Conservation (phyloP, 2,113 vertebrate genomes). For the Polyodon spathula region DNA sequence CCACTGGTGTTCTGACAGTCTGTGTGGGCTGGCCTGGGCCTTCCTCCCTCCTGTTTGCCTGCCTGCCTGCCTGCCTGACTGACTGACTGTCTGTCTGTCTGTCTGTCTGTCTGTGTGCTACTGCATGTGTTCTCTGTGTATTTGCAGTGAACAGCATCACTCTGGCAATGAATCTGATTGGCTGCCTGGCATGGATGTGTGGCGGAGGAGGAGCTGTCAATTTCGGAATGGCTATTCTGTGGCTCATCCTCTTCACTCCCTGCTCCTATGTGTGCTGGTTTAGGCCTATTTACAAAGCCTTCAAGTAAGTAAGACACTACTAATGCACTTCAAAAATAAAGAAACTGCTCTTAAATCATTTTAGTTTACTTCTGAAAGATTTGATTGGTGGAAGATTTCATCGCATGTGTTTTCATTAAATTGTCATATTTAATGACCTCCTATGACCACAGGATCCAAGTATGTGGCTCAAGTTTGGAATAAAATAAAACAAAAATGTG, state of each 20-base stretch:
- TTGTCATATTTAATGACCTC: too few species aligned
- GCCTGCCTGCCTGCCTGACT: not conserved
- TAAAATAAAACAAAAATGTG: too few species aligned
- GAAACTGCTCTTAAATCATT: not conserved
- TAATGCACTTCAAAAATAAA: too few species aligned
- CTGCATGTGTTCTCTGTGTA: conserved; percentile 42
- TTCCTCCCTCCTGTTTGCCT: not conserved
- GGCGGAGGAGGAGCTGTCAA: conserved; percentile 91
- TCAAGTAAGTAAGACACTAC: conserved; percentile 76
- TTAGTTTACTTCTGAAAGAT: too few species aligned
- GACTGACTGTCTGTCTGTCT: not conserved
- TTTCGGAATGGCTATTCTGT: conserved; percentile 95
- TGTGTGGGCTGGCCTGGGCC: too few species aligned
- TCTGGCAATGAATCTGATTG: conserved; percentile 87
- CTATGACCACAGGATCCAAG: too few species aligned
- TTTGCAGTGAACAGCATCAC: conserved; percentile 87
- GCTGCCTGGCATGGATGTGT: conserved; percentile 95
- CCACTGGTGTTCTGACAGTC: too few species aligned
- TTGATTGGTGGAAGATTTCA: not conserved
- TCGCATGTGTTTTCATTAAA: not conserved
- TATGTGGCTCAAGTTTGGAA: too few species aligned
- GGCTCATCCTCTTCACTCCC: conserved; percentile 96
- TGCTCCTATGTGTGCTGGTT: conserved; percentile 99
- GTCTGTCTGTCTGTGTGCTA: conserved; percentile 12
- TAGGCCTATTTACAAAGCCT: conserved; percentile 97